Percentiles rank a stretch among this genome's conserved stretches.
These are phyloP conservation scores for Ariolimax columbianus DNA, from an alignment of 2,888 invertebrate genomes.

Conservation along the genomic window DNA sequence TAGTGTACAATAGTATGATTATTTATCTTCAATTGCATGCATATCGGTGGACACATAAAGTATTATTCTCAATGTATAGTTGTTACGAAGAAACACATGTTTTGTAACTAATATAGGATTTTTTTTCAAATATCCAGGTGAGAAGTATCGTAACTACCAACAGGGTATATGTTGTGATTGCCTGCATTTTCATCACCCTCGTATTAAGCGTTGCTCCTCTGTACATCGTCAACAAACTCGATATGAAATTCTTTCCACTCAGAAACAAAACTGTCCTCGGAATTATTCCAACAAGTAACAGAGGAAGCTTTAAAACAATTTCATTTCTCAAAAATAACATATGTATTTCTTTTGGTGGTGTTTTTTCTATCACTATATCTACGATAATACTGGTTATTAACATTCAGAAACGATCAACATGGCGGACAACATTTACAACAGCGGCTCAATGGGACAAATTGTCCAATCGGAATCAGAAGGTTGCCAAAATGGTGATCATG, in stretches of 20 bases:
- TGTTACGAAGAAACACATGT: no score
- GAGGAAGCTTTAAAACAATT: neutral
- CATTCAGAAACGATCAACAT: neutral
- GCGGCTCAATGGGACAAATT: neutral
- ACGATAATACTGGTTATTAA: neutral
- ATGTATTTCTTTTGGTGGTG: neutral
- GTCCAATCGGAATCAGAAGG: neutral
- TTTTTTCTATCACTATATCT: neutral
- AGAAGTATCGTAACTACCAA: neutral
- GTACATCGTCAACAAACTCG: neutral
- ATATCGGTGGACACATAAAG: no score
- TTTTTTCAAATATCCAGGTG: neutral
- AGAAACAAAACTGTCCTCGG: constrained; percentile 15
- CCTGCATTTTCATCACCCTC: neutral
- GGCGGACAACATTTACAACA: neutral
- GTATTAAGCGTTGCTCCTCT: neutral
- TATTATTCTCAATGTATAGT: no score
- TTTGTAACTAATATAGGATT: no score
- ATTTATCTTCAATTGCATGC: no score
- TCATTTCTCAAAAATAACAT: neutral
- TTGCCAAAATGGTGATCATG: constrained; percentile 13
- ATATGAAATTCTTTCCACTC: neutral
- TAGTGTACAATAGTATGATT: no score
- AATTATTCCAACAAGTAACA: neutral
- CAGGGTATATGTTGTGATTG: neutral